A percentile compares a stretch with the other conserved stretches of the same genome.
Evolutionary conservation across 2,888 invertebrate genomes (phyloP).

Genomic region (Octonoba sinensis): DNA sequence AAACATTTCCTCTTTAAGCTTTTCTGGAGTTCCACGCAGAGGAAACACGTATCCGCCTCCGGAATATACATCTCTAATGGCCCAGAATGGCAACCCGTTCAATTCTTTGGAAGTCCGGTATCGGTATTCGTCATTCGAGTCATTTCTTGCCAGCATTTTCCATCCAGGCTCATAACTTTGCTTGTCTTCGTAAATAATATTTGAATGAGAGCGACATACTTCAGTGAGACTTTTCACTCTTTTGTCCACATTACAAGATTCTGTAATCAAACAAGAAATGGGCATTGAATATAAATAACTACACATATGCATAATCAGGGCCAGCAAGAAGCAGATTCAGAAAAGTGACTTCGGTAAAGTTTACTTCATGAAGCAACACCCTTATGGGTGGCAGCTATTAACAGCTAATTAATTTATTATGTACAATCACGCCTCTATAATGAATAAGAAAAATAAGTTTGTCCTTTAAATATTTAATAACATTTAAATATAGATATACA

Average conservation of each 20-base stretch:
- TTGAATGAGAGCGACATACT: constrained; percentile 67
- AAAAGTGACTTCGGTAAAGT: too few relatives aligned
- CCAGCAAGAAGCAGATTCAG: too few relatives aligned
- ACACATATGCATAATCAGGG: too few relatives aligned
- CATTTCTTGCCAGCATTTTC: constrained; percentile 60
- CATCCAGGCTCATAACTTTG: constrained; percentile 67
- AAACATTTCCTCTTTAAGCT: constrained; percentile 69
- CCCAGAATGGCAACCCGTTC: constrained; percentile 72
- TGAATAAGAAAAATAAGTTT: too few relatives aligned
- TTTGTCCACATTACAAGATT: constrained; percentile 66
- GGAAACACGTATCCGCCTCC: constrained; percentile 74
- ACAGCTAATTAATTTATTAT: too few relatives aligned
- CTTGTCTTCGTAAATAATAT: constrained; percentile 67
- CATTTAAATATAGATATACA: too few relatives aligned
- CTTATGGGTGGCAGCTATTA: too few relatives aligned
- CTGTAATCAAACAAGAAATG: constrained; percentile 30
- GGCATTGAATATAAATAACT: too few relatives aligned
- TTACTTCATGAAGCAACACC: too few relatives aligned
- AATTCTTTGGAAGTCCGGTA: constrained; percentile 70
- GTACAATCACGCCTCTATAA: too few relatives aligned
- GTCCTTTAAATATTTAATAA: too few relatives aligned
- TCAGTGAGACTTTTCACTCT: constrained; percentile 64
- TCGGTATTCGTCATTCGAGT: constrained; percentile 67
- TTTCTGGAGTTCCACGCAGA: constrained; percentile 67
- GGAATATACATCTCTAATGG: constrained; percentile 71